These are phyloP conservation scores for Pomacea canaliculata DNA, from an alignment of 2,888 invertebrate genomes.

Conservation along the genomic window DNA sequence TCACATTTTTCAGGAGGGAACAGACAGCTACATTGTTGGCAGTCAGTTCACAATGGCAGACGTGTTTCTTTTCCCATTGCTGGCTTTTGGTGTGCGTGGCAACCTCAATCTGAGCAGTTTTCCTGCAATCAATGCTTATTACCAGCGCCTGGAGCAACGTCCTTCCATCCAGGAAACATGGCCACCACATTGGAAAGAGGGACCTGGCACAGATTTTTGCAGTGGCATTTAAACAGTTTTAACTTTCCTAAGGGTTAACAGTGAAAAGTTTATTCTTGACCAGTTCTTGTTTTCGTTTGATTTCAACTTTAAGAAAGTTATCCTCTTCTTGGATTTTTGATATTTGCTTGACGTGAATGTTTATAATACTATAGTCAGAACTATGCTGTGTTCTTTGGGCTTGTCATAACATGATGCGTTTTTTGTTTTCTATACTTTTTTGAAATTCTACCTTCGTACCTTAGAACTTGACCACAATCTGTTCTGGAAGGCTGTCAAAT, in stretches of 20 bases:
- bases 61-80: constrained; percentile 28
- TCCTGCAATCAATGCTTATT: constrained; percentile 43
- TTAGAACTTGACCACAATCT: no score
- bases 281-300: no score
- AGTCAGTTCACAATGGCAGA: constrained; percentile 35
- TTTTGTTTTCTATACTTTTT: no score
- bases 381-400: no score
- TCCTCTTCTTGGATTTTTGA: no score
- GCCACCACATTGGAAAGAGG: constrained; percentile 59
- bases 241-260: not conserved
- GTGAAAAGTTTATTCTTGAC: no score
- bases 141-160: constrained; percentile 37
- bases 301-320: no score
- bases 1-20: constrained; percentile 3
- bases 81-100: constrained; percentile 35
- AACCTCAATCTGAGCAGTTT: constrained; percentile 36
- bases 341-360: no score
- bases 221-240: not conserved
- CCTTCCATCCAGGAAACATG: constrained; percentile 44
- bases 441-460: no score
- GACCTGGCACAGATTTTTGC: constrained; percentile 3
- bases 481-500: no score
- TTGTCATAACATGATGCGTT: no score
- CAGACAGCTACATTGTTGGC: constrained; percentile 19
- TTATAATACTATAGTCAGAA: no score